phyloP scores from a whole-genome alignment of 2,888 invertebrate species.

The Blomia tropicalis region DNA sequence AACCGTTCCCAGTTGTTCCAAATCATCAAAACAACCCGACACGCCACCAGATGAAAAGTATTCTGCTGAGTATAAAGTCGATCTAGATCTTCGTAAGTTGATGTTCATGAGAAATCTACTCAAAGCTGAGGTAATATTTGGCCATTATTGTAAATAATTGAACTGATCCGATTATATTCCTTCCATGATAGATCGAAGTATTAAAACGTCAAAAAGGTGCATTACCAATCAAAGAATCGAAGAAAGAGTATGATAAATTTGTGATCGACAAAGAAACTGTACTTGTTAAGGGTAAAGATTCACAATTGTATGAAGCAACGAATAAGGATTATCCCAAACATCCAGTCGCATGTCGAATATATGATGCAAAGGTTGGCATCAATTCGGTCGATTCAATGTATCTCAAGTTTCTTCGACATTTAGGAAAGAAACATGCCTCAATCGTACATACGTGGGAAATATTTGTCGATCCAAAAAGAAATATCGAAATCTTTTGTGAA shows the following conservation, averaged over 20 bases:
- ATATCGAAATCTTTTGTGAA: conserved; percentile 13
- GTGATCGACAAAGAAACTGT: background rate
- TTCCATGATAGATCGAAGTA: background rate
- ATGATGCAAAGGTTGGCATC: background rate
- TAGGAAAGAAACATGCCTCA: conserved; percentile 18
- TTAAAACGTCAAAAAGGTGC: background rate
- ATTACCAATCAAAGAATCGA: background rate
- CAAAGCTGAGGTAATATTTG: background rate
- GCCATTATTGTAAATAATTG: background rate
- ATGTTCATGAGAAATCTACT: conserved; percentile 1
- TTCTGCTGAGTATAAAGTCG: background rate
- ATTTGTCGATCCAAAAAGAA: background rate
- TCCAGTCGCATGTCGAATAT: background rate
- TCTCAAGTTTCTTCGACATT: background rate
- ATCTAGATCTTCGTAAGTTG: background rate
- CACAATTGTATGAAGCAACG: background rate
- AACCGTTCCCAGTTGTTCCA: background rate
- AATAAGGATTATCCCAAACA: background rate
- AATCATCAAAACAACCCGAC: background rate
- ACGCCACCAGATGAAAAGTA: background rate
- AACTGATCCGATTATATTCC: background rate
- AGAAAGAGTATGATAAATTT: background rate
- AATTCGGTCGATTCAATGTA: background rate
- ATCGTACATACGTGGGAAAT: conserved; percentile 21
- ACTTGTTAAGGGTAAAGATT: background rate